Evolutionary conservation across 1,140 invertebrate species (phyloP), one percentile per base, ranked within the genome.

Genomic region (Dolichoris vasculosae): DNA sequence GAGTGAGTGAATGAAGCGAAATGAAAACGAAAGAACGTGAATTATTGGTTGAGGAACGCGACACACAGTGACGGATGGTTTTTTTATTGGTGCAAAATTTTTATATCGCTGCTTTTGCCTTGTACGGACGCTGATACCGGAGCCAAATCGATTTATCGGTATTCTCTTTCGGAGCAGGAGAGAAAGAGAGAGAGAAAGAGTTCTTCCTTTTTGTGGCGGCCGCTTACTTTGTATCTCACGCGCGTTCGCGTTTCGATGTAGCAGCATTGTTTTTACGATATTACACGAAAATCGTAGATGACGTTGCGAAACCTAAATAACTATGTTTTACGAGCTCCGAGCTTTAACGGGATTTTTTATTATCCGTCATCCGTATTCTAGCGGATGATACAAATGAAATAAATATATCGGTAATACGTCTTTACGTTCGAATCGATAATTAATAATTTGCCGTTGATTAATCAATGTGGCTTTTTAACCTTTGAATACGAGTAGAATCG

Each of bases 221-320:
- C 35, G 35, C 30, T 67, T 43, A 73, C 32, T 43, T 73, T 73
- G 32, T 69, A 69, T 38, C 3, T 69, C 30, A 38, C 35, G 67
- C 20, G 23, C 32, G 23, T 69, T 32, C 15, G 35, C 11, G 67
- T 4, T 26, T 26, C 23, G 55, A 59, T 59, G 55, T 26, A 6
- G 55, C 48, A 59, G 23, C 55, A 26, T 26, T 59, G 26, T 43
- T 48, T 43, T 51, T 6, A 48, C 26, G 17, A 51, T 76, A 17
- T 32, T 17, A 38, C 23, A 35, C 75, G 9, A 46, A 75, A 75
- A 75, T 46, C 26, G 38, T 51, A 51, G 75, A 76, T 76, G 75
- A 76, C 75, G 30, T 76, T 76, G 75, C 43, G n/a, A 76, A 15
- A 76, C 75, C 38, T 32, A 51, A 76, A 76, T 76, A 51, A 76